Base-by-base conservation (phyloP, 2,888 invertebrate genomes). In the Pediacus dermestoides region DNA sequence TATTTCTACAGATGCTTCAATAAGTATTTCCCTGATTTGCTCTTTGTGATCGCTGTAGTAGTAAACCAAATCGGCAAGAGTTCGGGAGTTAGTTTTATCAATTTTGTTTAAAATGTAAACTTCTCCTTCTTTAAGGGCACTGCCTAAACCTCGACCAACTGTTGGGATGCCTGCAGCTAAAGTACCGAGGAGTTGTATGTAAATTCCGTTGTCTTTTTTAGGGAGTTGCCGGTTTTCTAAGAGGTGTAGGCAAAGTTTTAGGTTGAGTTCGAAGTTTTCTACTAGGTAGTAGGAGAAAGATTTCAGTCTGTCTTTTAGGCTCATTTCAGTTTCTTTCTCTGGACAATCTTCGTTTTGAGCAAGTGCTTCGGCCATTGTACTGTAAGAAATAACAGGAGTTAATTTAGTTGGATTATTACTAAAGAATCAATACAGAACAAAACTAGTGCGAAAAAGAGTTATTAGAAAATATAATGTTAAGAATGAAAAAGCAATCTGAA, bases 1-100 rank as follows among this genome's bases (percentile, higher is more conserved):
- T 12, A 40, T 6, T 6, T 36, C 36, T n/a, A 34, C 12, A 9
- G 30, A 23, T 1, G 31, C 18, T 16, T 40, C 35, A 9, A 40
- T 33, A 11, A 40, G 16, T 12, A 18, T 18, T 18, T 18, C 6
- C 11, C 48, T 34, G 2, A 50, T 27, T 6, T n/a, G 9, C 16
- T 44, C 27, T 31, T 40, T 42, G 16, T 50, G 42, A 23, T 50
- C 48, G 16, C 44, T 44, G 32, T 39, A 51, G 34, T 46, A 43
- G 22, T 46, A 48, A 1, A 51, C 40, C 7, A 51, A 18, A 21
- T 45, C 42, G 1, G 51, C 44, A 9, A 51, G 21, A 8, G 21
- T 39, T 31, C 31, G 37, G 0, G 51, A 42, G 33, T 48, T 46
- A 10, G 41, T 48, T 30, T 51, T 43, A 22, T 51, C 46, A 4